Conservation (phyloP, 2,797 vertebrate species). For the Sebastes matsubarae region DNA sequence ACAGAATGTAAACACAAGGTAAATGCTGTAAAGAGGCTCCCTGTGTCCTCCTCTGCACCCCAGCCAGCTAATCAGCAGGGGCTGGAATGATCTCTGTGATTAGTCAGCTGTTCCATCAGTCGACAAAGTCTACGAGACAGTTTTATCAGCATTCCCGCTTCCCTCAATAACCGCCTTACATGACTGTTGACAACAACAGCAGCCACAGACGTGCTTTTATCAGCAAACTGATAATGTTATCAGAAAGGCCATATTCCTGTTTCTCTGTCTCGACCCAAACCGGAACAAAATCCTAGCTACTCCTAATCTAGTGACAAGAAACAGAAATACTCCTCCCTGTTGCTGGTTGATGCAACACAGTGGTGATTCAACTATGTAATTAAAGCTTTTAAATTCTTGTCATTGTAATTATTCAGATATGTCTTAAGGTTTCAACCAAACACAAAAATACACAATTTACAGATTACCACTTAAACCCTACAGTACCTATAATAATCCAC, state of each 20-base stretch:
- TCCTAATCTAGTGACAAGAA: background rate
- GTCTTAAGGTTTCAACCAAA: background rate
- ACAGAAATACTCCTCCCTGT: background rate
- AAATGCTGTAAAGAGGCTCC: background rate
- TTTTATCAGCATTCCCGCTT: slow-evolving; percentile 53
- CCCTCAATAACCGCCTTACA: slow-evolving; percentile 17
- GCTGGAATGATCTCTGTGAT: slow-evolving; percentile 21
- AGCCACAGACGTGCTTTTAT: slow-evolving; percentile 29
- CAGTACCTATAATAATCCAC: background rate
- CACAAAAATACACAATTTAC: too few species aligned
- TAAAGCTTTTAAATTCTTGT: background rate
- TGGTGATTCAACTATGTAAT: background rate
- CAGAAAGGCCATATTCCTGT: slow-evolving; percentile 46
- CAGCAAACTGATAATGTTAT: slow-evolving; percentile 26
- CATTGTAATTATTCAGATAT: background rate
- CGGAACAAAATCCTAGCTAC: slow-evolving; percentile 26
- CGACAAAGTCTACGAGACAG: slow-evolving; percentile 13
- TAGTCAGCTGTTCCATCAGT: slow-evolving; percentile 34
- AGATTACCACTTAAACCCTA: too few species aligned
- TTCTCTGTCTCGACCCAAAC: slow-evolving; percentile 21
- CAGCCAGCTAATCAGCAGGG: slow-evolving; percentile 9
- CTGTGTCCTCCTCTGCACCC: slow-evolving; percentile 8
- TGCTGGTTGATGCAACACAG: background rate
- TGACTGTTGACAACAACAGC: slow-evolving; percentile 23
- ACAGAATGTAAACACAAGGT: background rate